Base-by-base conservation (phyloP, 92 coral and sea anemone genomes). In the Phenganax marumi region DNA sequence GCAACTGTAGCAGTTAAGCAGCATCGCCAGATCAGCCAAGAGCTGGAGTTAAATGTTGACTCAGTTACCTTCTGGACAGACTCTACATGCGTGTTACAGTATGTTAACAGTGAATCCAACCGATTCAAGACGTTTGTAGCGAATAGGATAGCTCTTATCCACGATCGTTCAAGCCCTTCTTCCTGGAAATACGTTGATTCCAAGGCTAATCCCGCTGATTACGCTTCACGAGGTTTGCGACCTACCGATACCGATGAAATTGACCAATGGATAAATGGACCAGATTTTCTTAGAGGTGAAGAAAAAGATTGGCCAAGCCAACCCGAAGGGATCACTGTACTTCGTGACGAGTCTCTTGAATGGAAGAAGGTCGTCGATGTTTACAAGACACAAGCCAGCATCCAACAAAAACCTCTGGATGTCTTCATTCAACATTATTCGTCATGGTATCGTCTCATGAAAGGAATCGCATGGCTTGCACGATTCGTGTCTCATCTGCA, bases 101-200 rank as follows among this genome's bases (percentile, higher is more conserved):
- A 75, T 26, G 19, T 75, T 3, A 75, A 75, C 80, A 75, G 24
- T 18, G 80, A 75, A 22, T 50, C 80, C 64, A 75, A 21, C 26
- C 63, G 65, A 16, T 75, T 75, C 80, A 75, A 75, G 50, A 75
- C 80, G 65, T 75, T 75, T 12, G 80, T 75, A 19, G 80, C 64
- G 43, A 75, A 75, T 19, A 6, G 80, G 5, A 75, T 75, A 3
- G 64, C 80, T 12, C 21, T 75, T 7, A 75, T 75, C 47, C 80
- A 75, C 64, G 64, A 16, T 18, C 33, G 18, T 49, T 75, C 80
- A 18, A 75, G 64, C 46, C 80, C 80, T 18, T 52, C 80, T 10
- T 3, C 47, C 12, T 75, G 80, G 80, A 75, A 49, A 25, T 75
- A 75, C 17, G 64, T 75, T 1, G 50, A 53, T 52, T 8, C 80